A percentile compares a stretch with the other conserved stretches of the same genome.
phyloP scores from a whole-genome alignment of 2,113 vertebrate species.

The Nothocercus julius region DNA sequence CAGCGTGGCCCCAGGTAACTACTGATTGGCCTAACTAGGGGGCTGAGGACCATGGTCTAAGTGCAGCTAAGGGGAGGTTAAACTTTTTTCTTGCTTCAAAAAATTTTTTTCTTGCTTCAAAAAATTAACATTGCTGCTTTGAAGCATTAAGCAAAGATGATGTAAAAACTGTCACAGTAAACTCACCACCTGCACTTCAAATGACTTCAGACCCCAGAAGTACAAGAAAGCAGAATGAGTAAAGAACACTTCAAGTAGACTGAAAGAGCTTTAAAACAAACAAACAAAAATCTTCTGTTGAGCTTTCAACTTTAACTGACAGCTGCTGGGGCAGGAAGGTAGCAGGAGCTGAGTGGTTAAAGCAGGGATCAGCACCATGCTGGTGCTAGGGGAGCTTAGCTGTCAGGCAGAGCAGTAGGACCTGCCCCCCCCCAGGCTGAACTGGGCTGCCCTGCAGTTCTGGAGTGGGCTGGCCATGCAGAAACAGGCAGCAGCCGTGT shows the following conservation, averaged over 20 bases:
- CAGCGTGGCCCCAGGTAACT: not conserved
- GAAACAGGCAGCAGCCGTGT: not conserved
- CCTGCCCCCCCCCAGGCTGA: not conserved
- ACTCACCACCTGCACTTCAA: not conserved
- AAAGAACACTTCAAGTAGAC: not conserved
- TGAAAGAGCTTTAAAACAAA: not conserved
- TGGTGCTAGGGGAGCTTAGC: not conserved
- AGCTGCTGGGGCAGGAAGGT: not conserved
- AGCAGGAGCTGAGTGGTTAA: not conserved
- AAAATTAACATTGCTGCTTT: not conserved
- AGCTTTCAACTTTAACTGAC: not conserved
- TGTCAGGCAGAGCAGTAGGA: not conserved
- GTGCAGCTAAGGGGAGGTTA: not conserved
- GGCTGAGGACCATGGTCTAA: not conserved
- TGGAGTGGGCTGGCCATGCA: not conserved
- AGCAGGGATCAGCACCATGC: not conserved
- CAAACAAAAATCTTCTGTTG: not conserved
- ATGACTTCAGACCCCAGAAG: not conserved
- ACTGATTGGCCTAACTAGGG: not conserved
- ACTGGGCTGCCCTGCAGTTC: not conserved
- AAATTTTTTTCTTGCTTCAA: not conserved
- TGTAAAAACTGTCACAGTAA: not conserved
- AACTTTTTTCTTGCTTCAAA: not conserved
- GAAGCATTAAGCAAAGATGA: not conserved
- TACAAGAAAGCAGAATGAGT: not conserved